Conservation (phyloP, 2,797 vertebrate genomes). For the Sphaeramia orbicularis region DNA sequence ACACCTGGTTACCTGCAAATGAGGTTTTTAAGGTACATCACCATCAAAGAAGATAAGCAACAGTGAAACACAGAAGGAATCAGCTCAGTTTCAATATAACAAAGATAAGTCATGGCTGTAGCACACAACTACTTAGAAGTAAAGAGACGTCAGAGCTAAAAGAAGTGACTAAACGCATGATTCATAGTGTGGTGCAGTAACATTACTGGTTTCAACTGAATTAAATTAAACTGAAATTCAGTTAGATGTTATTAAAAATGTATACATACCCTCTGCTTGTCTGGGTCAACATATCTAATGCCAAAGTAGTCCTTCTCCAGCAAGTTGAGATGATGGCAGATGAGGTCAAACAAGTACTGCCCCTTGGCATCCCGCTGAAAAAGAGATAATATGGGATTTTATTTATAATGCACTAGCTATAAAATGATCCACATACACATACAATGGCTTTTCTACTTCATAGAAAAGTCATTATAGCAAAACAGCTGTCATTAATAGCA, state of each 20-base stretch:
- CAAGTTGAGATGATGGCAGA: conserved; percentile 96
- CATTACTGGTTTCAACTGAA: background rate
- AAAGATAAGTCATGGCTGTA: background rate
- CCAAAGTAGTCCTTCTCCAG: conserved; percentile 98
- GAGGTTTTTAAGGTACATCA: too few relatives aligned
- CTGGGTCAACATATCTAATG: conserved; percentile 95
- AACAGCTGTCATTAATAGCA: background rate
- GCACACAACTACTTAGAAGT: conserved; percentile 5
- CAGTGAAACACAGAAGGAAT: background rate
- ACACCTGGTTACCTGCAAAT: too few relatives aligned
- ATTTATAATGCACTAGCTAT: background rate
- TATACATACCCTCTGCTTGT: conserved; percentile 94
- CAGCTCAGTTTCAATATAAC: too few relatives aligned
- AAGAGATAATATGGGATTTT: conserved; percentile 29
- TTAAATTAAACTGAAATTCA: background rate
- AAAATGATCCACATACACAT: too few relatives aligned
- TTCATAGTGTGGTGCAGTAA: background rate
- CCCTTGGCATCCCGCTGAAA: conserved; percentile 95
- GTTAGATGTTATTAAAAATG: background rate
- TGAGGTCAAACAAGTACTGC: conserved; percentile 95
- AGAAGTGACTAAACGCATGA: conserved; percentile 23
- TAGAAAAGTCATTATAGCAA: background rate
- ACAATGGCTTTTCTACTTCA: background rate
- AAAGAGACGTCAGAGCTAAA: background rate
- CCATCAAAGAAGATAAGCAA: too few relatives aligned